These are phyloP conservation scores for Lasioglossum marginatum DNA, from an alignment of 2,888 invertebrate species.

Conservation along the genomic window DNA sequence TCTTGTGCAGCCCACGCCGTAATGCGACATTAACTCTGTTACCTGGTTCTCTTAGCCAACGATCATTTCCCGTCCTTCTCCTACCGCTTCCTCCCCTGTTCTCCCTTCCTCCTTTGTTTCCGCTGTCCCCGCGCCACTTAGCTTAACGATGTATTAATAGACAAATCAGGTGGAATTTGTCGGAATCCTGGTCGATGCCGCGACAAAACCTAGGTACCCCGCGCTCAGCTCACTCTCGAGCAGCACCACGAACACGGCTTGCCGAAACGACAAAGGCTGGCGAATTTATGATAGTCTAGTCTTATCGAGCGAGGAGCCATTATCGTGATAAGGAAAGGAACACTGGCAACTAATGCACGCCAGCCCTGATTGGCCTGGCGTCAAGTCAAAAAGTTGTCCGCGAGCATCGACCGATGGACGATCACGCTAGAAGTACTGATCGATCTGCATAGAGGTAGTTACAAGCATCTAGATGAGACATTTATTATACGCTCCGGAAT, in stretches of 20 bases:
- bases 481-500: too few species aligned
- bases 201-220: too few species aligned
- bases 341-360: slow-evolving; percentile 48
- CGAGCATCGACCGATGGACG: slow-evolving; percentile 46
- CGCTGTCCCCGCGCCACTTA: slow-evolving; percentile 31
- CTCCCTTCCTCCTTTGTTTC: slow-evolving; percentile 41
- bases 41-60: slow-evolving; percentile 71
- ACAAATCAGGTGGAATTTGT: not conserved
- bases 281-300: not conserved
- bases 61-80: slow-evolving; percentile 66
- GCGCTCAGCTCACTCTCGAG: not conserved
- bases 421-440: slow-evolving; percentile 36
- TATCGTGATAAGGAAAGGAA: slow-evolving; percentile 49
- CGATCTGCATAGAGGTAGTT: slow-evolving; percentile 52
- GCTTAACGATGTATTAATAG: slow-evolving; percentile 18
- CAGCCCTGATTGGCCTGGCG: slow-evolving; percentile 52
- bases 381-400: slow-evolving; percentile 41
- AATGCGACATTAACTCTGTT: slow-evolving; percentile 81
- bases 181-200: not conserved
- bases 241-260: not conserved
- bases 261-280: not conserved
- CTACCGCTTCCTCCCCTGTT: slow-evolving; percentile 1
- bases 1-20: slow-evolving; percentile 73
- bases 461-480: slow-evolving; percentile 24
- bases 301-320: slow-evolving; percentile 50